phyloP scores from a whole-genome alignment of 2,113 vertebrate species.

The Tachycineta bicolor region DNA sequence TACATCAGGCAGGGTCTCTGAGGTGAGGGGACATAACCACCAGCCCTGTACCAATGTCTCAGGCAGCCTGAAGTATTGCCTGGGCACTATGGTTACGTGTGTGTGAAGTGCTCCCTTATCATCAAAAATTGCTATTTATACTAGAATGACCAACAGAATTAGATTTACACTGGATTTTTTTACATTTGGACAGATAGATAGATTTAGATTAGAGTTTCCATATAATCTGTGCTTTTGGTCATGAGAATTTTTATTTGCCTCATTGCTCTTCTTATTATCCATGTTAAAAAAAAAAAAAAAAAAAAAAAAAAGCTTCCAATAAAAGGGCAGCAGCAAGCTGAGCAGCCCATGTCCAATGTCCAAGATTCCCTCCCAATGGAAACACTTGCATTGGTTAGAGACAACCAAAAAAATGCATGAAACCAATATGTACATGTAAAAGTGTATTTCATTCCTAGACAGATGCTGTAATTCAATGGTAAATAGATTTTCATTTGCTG shows the following conservation, averaged over 20 bases:
- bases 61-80: not conserved
- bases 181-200: not conserved
- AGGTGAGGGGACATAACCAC: not conserved
- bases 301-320: not conserved
- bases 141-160: not conserved
- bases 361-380: not conserved
- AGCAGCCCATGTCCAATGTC: not conserved
- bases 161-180: not conserved
- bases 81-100: fast-evolving
- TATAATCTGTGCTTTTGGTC: not conserved
- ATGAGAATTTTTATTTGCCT: not conserved
- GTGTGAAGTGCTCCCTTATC: not conserved
- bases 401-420: not conserved
- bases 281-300: not conserved
- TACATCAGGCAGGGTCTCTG: not conserved
- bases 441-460: not conserved
- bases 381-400: not conserved
- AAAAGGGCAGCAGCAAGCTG: not conserved
- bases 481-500: not conserved
- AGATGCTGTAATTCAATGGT: not conserved
- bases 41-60: not conserved
- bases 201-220: not conserved
- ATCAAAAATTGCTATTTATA: not conserved
- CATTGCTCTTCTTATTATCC: not conserved
- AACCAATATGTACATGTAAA: not conserved